Conservation (phyloP, 1,140 invertebrate species). For the Subanguina moxae region DNA sequence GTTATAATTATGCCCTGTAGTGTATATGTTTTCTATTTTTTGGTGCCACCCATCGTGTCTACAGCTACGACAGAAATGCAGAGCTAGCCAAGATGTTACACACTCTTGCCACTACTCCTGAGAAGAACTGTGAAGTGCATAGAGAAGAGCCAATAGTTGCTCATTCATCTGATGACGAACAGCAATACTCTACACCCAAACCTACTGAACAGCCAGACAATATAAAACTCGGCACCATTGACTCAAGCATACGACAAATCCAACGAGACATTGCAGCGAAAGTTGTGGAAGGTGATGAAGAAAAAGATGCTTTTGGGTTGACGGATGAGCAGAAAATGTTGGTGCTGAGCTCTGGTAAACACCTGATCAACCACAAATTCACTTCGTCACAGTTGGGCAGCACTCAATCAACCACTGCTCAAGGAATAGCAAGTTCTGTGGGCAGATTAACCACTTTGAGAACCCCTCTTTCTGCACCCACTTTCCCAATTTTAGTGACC, state of each 20-base stretch:
- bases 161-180: conserved; percentile 13
- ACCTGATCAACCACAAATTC: too few species aligned
- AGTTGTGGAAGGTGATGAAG: background rate
- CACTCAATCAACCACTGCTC: too few species aligned
- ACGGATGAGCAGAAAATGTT: background rate
- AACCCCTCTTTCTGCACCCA: too few species aligned
- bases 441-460: too few species aligned
- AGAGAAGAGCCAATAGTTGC: background rate
- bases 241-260: background rate
- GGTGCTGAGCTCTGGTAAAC: too few species aligned
- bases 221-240: background rate
- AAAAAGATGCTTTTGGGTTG: conserved; percentile 1
- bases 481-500: too few species aligned
- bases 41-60: conserved; percentile 23
- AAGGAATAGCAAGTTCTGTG: too few species aligned
- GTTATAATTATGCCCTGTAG: too few species aligned
- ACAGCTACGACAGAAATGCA: conserved; percentile 48
- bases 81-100: conserved; percentile 45
- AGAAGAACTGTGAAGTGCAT: conserved; percentile 19
- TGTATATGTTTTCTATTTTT: too few species aligned
- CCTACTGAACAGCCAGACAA: background rate
- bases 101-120: conserved; percentile 18
- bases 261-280: background rate
- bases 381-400: too few species aligned
- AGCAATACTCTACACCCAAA: conserved; percentile 8